phyloP scores from a whole-genome alignment of 2,113 vertebrate genomes.

The Cinclus cinclus region DNA sequence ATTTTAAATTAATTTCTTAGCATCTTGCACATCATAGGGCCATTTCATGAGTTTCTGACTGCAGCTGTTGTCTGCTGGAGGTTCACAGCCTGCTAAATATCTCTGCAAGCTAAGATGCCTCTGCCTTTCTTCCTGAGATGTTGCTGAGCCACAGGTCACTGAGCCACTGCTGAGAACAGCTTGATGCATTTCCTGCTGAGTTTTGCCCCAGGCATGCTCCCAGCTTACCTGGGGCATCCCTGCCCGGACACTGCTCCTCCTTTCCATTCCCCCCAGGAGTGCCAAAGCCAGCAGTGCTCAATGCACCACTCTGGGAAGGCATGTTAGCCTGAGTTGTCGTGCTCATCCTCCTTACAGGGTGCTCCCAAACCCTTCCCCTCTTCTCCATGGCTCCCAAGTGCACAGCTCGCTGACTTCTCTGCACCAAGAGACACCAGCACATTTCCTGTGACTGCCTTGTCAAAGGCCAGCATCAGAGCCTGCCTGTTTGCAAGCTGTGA shows the following conservation, averaged over 20 bases:
- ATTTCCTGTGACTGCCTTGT: neutral
- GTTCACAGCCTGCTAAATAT: neutral
- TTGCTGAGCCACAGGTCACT: neutral
- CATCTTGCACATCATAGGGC: neutral
- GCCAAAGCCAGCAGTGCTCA: fast-evolving
- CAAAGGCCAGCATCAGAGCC: neutral
- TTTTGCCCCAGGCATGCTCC: neutral
- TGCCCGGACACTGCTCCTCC: neutral
- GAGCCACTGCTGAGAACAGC: neutral
- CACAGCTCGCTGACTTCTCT: neutral
- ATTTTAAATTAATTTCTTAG: slow-evolving; percentile 27
- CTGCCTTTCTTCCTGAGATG: neutral
- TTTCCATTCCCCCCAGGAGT: neutral
- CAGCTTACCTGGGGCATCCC: neutral
- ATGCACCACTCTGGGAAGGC: fast-evolving
- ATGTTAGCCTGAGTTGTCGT: neutral
- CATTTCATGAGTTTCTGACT: neutral
- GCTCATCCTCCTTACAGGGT: neutral
- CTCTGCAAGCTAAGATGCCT: neutral
- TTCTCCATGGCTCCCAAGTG: neutral
- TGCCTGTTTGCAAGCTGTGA: slow-evolving; percentile 40
- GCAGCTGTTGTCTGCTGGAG: neutral
- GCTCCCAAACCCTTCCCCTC: neutral
- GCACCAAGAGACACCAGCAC: fast-evolving
- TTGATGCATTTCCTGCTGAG: neutral